Evolutionary conservation across 2,797 vertebrate genomes (phyloP).

Genomic region (Anguilla anguilla): DNA sequence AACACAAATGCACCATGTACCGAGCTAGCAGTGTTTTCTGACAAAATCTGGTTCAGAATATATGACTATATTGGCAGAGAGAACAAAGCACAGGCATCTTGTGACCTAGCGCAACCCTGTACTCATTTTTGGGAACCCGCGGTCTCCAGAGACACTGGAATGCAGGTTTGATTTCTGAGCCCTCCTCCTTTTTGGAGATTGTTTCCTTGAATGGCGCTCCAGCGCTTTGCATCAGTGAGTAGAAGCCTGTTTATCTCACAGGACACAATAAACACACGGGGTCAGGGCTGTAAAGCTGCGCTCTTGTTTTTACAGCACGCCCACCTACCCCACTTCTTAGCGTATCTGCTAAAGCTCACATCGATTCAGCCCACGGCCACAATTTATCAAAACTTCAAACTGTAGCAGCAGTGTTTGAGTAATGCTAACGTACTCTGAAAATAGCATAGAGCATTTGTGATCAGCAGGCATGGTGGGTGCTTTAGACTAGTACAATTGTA

Average conservation of each 20-base stretch:
- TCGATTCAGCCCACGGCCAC: background rate
- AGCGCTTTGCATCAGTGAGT: background rate
- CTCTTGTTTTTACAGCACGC: background rate
- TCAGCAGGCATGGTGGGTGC: background rate
- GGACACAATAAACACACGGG: background rate
- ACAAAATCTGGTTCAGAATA: background rate
- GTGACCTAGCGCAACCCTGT: background rate
- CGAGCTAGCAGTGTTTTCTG: background rate
- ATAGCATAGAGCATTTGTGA: background rate
- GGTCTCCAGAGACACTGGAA: background rate
- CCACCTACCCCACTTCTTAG: background rate
- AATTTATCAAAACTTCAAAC: background rate
- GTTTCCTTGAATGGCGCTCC: background rate
- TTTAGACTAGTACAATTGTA: background rate
- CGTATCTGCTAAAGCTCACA: background rate
- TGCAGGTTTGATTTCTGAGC: background rate
- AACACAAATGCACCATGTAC: background rate
- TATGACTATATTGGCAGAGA: background rate
- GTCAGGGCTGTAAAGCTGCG: background rate
- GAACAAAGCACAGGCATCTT: background rate
- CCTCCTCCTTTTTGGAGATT: background rate
- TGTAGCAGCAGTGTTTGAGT: background rate
- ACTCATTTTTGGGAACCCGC: background rate
- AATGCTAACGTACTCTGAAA: background rate
- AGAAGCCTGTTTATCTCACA: slow-evolving; percentile 15